Base-by-base conservation (phyloP, 2,113 vertebrate species). In the Oncorhynchus gorbuscha region DNA sequence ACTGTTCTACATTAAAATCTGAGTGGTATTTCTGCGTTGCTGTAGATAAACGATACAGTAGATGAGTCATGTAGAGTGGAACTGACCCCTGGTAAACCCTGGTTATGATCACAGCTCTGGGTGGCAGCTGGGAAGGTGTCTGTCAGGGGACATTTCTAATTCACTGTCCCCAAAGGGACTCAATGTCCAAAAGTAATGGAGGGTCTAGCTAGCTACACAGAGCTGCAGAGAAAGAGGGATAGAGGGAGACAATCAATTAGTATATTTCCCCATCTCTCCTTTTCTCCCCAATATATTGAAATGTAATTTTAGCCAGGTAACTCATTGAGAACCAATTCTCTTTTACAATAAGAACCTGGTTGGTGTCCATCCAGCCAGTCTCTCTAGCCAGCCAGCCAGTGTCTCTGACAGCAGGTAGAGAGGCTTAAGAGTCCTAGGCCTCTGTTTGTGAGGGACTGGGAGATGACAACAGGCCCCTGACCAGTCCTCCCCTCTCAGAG, bases 1-100 rank as follows among this genome's bases (percentile, higher is more conserved):
- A 77, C 85, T 90, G 91, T 81, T 90, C 91, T 74, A 90, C 85
- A 91, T 92, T 89, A 86, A 85, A 55, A 55, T 18, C 51, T 4
- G 76, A 86, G 72, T 66, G 77, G 78, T 81, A 24, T 77, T 77
- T 78, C 81, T 79, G 66, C 78, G 73, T 86, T 84, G 51, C 14
- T 14, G 81, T 87, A 79, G 75, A 78, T 81, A 70, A 78, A 72
- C 73, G 69, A 59, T 18, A 32, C 77, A 71, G 59, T 28, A 78
- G 67, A 83, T 81, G 28, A 76, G 72, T 59, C 61, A 26, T 59
- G 58, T 20, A 58, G 55, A 20, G 55, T 14, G 18, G 55, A 58
- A 5, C 13, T 61, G 20, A 62, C 18, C 59, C 59, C 18, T 24
- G 13, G 5, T 65, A 24, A 75, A 71, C 67, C 64, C 18, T 28